Percentiles rank a stretch among this genome's conserved stretches.
phyloP scores from a whole-genome alignment of 23 tunicate species.

The Halocynthia aurantium region DNA sequence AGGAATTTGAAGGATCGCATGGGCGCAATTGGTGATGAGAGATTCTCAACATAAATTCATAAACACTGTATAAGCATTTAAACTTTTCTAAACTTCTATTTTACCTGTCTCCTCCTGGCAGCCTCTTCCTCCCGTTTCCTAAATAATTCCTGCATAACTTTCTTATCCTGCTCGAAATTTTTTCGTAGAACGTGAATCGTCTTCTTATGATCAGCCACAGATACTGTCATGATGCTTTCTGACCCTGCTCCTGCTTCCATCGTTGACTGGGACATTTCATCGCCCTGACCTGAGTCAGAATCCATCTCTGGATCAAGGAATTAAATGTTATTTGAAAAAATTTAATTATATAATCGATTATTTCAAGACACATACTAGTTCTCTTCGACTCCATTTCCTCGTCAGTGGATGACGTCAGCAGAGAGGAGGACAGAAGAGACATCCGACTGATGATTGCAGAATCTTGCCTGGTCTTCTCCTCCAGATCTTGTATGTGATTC shows the following conservation, averaged over 20 bases:
- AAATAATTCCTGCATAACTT: conserved; percentile 32
- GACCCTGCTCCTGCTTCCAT: not conserved
- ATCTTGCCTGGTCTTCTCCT: conserved; percentile 3
- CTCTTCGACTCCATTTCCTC: conserved; percentile 57
- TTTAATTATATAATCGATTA: not conserved
- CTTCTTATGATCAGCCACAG: conserved; percentile 20
- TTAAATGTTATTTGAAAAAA: not conserved
- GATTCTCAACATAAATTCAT: not conserved
- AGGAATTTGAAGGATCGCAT: not conserved
- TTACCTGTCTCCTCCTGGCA: conserved; percentile 70
- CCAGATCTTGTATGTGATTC: not conserved
- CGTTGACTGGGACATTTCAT: conserved; percentile 36
- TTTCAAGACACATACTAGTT: conserved; percentile 10
- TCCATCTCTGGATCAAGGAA: not conserved
- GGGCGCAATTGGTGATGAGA: not conserved
- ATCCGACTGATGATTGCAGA: not conserved
- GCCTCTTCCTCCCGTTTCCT: conserved; percentile 58
- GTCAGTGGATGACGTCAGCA: conserved; percentile 52
- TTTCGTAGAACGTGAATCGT: not conserved
- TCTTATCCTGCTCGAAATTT: conserved; percentile 20
- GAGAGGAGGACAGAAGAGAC: not conserved
- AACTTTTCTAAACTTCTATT: not conserved
- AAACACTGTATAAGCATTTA: not conserved
- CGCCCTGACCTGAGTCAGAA: conserved; percentile 27
- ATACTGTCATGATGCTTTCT: conserved; percentile 18